phyloP scores from a whole-genome alignment of 2,888 invertebrate species.

The Nemotelus nigrinus region DNA sequence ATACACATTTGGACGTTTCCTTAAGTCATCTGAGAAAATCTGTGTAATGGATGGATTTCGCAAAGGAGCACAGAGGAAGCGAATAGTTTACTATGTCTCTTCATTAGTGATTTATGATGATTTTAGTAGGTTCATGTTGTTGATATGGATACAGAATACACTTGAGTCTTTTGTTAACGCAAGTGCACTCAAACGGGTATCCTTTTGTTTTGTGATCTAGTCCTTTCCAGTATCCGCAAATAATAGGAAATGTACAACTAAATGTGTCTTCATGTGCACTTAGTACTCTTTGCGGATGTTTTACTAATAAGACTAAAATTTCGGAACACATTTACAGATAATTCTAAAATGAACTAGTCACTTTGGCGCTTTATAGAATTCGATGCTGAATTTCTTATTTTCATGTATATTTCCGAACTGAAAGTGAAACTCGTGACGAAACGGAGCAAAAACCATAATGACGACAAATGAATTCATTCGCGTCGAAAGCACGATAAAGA shows the following conservation, averaged over 20 bases:
- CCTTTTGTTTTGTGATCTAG: too few relatives aligned
- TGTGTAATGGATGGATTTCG: slow-evolving; percentile 8
- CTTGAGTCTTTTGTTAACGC: neutral
- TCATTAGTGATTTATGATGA: slow-evolving; percentile 40
- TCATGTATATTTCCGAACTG: slow-evolving; percentile 2
- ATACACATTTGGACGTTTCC: slow-evolving; percentile 5
- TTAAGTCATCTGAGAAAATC: neutral
- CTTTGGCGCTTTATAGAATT: too few relatives aligned
- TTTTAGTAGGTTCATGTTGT: neutral
- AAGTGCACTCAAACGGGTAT: too few relatives aligned
- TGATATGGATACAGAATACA: neutral
- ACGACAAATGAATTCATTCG: neutral
- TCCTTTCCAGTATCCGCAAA: too few relatives aligned
- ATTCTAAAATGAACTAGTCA: too few relatives aligned
- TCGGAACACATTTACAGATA: too few relatives aligned
- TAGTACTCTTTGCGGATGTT: too few relatives aligned
- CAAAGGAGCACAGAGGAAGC: neutral
- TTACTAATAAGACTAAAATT: too few relatives aligned
- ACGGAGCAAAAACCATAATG: neutral
- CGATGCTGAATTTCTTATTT: neutral
- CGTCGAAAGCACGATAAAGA: too few relatives aligned
- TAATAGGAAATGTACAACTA: too few relatives aligned
- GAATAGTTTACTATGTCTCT: slow-evolving; percentile 23
- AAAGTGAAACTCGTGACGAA: slow-evolving; percentile 11
- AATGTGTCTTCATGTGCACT: too few relatives aligned